A percentile compares a stretch with the other conserved stretches of the same genome.
phyloP scores from a whole-genome alignment of 2,113 vertebrate genomes.

The Engraulis encrasicolus region DNA sequence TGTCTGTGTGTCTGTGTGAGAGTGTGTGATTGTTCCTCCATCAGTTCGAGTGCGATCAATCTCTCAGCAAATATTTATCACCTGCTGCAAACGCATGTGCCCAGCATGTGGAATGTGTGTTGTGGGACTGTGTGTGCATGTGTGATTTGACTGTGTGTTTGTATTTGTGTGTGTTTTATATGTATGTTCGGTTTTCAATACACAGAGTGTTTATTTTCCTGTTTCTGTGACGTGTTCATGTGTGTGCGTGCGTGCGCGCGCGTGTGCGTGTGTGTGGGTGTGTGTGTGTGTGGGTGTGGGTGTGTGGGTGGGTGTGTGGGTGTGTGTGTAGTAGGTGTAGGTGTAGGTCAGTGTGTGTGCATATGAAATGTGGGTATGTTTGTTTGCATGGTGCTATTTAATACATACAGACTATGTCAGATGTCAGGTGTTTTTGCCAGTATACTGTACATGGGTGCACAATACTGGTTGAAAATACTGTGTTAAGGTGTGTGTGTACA shows the following conservation, averaged over 20 bases:
- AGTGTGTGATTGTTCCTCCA: background rate
- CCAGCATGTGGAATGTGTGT: background rate
- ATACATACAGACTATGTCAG: no score
- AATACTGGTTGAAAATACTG: no score
- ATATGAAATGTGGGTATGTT: no score
- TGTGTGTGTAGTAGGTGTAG: no score
- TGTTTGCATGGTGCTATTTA: no score
- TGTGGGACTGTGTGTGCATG: background rate
- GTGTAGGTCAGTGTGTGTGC: background rate
- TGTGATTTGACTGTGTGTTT: background rate
- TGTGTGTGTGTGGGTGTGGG: background rate
- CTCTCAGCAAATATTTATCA: background rate
- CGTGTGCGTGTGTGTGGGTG: background rate
- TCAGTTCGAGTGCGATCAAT: background rate
- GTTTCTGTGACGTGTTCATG: background rate
- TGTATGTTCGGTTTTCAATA: background rate
- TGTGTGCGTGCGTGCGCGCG: background rate
- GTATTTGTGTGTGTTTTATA: background rate
- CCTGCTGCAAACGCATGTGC: background rate
- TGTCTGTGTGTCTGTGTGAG: no score
- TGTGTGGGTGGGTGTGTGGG: background rate
- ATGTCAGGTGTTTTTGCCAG: no score
- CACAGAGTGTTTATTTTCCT: background rate
- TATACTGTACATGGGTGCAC: no score
- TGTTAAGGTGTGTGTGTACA: background rate